Evolutionary conservation across 2,888 invertebrate genomes (phyloP).

Genomic region (Habroteleia sp.): DNA sequence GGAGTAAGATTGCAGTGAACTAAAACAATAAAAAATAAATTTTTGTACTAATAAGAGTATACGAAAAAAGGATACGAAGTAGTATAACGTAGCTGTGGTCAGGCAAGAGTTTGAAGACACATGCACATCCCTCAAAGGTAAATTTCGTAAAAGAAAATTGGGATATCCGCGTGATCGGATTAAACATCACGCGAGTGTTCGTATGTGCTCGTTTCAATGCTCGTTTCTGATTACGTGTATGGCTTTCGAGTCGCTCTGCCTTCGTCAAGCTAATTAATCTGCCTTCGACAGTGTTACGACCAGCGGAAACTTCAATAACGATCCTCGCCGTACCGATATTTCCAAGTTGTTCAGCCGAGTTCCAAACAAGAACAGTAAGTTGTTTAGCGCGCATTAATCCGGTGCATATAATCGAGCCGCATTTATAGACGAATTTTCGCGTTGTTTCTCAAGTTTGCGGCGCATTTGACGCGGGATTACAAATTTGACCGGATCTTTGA

Average conservation of each 20-base stretch:
- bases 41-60: no score
- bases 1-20: no score
- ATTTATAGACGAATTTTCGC: conserved; percentile 42
- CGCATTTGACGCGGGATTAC: conserved; percentile 22
- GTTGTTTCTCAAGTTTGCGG: conserved; percentile 51
- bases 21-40: no score
- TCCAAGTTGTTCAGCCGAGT: conserved; percentile 57
- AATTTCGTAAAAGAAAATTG: conserved; percentile 46
- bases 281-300: conserved; percentile 60
- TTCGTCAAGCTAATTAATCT: conserved; percentile 66
- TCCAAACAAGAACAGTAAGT: conserved; percentile 58
- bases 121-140: conserved; percentile 35
- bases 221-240: conserved; percentile 30
- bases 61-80: no score
- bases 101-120: conserved; percentile 28
- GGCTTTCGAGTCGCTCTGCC: conserved; percentile 41
- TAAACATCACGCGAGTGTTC: conserved; percentile 47
- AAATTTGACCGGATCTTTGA: conserved; percentile 44
- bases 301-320: conserved; percentile 61
- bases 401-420: conserved; percentile 48
- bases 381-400: conserved; percentile 56
- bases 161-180: conserved; percentile 53
- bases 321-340: conserved; percentile 60
- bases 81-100: no score
- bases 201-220: conserved; percentile 28